These are phyloP conservation scores for Drosophila helvetica DNA, from an alignment of 2,888 invertebrate species.

Conservation along the genomic window DNA sequence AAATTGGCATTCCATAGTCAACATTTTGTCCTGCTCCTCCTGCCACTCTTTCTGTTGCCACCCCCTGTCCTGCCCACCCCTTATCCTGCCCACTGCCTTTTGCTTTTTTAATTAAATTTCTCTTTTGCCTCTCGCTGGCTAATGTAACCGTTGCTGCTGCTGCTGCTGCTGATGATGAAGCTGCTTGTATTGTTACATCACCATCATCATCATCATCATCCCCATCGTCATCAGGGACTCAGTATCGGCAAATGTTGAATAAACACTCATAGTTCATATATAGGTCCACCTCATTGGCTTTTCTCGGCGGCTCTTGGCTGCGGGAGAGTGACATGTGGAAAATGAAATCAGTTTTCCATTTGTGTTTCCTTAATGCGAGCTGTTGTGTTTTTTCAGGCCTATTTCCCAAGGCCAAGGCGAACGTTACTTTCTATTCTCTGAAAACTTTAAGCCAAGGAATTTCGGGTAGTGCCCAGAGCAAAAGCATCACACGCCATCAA, in stretches of 20 bases:
- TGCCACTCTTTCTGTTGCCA: neutral
- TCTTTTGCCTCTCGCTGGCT: slow-evolving; percentile 27
- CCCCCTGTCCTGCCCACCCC: slow-evolving; percentile 6
- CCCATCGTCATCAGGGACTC: slow-evolving; percentile 2
- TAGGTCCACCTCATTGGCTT: slow-evolving; percentile 31
- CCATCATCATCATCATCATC: slow-evolving; percentile 23
- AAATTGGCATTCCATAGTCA: slow-evolving; percentile 67
- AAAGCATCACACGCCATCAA: neutral
- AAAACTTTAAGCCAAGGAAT: slow-evolving; percentile 16
- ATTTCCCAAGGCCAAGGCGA: too few relatives aligned
- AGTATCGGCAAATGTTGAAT: slow-evolving; percentile 28
- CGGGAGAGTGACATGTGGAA: slow-evolving; percentile 36
- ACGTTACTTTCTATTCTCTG: too few relatives aligned
- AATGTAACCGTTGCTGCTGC: slow-evolving; percentile 23
- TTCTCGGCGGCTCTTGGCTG: slow-evolving; percentile 26
- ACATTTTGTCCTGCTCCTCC: slow-evolving; percentile 1
- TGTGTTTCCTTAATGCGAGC: too few relatives aligned
- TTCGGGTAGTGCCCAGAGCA: neutral
- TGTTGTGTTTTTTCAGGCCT: too few relatives aligned
- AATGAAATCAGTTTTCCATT: slow-evolving; percentile 46
- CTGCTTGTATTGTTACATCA: neutral
- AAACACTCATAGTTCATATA: slow-evolving; percentile 38
- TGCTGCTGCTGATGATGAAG: neutral
- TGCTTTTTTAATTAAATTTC: slow-evolving; percentile 52
- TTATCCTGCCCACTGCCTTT: neutral